These are phyloP conservation scores for Eurystomus glaucurus DNA, from an alignment of 2,797 vertebrate species.

Conservation along the genomic window DNA sequence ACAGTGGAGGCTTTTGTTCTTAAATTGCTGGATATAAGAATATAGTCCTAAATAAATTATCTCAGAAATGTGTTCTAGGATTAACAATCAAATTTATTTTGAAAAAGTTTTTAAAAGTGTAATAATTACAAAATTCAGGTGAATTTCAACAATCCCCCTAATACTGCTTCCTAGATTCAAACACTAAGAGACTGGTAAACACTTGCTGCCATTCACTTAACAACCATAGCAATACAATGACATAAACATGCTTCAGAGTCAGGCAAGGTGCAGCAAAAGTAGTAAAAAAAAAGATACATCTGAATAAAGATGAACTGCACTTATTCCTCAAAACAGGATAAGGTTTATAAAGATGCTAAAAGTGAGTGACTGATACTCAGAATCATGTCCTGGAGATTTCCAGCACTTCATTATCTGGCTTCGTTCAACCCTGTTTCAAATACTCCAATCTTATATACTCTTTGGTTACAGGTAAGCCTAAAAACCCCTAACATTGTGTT, in stretches of 20 bases:
- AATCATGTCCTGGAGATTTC: background rate
- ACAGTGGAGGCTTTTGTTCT: conserved; percentile 61
- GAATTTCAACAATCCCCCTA: background rate
- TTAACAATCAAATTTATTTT: background rate
- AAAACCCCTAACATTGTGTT: background rate
- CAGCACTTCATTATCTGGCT: background rate
- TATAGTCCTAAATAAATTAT: conserved; percentile 24
- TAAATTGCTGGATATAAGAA: conserved; percentile 52
- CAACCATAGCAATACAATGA: background rate
- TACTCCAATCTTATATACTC: background rate
- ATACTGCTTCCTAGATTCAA: background rate
- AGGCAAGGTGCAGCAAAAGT: background rate
- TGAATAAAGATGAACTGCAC: background rate
- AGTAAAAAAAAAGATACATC: background rate
- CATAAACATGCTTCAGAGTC: background rate
- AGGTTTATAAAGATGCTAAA: background rate
- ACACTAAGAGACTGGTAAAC: background rate
- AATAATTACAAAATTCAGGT: conserved; percentile 1
- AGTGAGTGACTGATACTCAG: background rate
- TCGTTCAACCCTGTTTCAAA: background rate
- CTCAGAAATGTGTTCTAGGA: background rate
- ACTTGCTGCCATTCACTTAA: background rate
- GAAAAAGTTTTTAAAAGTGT: background rate
- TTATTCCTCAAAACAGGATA: background rate
- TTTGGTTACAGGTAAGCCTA: background rate